These are phyloP conservation scores for Phaetusa simplex DNA, from an alignment of 2,113 vertebrate genomes.

Conservation along the genomic window DNA sequence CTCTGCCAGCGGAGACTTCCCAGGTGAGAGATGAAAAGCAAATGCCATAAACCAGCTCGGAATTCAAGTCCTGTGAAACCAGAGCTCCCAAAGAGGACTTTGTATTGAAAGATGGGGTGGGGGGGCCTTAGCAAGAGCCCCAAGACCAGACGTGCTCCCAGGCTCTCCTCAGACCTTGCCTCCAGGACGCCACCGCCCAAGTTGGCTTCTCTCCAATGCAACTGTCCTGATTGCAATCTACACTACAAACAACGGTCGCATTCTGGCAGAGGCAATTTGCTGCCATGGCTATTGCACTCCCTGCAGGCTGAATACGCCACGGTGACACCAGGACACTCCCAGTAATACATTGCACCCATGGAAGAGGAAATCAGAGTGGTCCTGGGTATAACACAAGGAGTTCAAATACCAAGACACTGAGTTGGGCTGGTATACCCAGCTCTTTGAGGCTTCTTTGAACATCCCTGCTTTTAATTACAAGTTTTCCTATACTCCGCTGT, in stretches of 20 bases:
- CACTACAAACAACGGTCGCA: neutral
- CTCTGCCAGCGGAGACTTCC: neutral
- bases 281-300: neutral
- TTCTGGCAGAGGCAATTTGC: neutral
- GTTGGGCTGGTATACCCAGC: fast-evolving
- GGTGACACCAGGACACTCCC: neutral
- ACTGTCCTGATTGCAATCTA: neutral
- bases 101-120: neutral
- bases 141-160: neutral
- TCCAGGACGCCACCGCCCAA: neutral
- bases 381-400: neutral
- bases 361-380: neutral
- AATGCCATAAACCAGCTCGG: neutral
- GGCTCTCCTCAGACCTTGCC: neutral
- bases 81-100: neutral
- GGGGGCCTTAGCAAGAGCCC: neutral
- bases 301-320: fast-evolving
- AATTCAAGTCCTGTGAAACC: neutral
- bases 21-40: constrained; percentile 40
- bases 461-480: neutral
- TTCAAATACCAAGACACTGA: neutral
- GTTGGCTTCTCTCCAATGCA: neutral
- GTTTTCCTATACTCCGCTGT: fast-evolving
- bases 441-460: neutral
- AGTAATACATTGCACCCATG: neutral